phyloP scores from a whole-genome alignment of 1,140 invertebrate genomes.

The Xylocopa sonorina region DNA sequence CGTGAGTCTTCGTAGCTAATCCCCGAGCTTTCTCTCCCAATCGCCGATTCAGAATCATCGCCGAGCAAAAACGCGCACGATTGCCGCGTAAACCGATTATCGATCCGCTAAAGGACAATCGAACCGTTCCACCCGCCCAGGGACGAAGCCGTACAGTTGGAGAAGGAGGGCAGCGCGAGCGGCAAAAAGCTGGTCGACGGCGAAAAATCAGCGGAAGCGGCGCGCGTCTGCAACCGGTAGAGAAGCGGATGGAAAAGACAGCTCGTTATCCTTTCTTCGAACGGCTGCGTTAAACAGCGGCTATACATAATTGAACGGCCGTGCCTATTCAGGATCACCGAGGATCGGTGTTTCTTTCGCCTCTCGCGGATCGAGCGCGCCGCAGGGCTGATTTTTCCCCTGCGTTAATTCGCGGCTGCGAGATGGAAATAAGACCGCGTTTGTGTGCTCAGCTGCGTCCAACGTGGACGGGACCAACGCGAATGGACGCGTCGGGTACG shows the following conservation, averaged over 20 bases:
- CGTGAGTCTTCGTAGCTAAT: background rate
- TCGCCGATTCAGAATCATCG: background rate
- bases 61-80: background rate
- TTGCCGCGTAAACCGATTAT: constrained; percentile 33
- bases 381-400: background rate
- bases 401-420: background rate
- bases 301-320: constrained; percentile 64
- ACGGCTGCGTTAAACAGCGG: constrained; percentile 54
- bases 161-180: background rate
- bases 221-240: constrained; percentile 34
- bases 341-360: constrained; percentile 35
- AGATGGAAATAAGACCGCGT: constrained; percentile 23
- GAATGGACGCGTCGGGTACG: constrained; percentile 27
- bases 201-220: constrained; percentile 53
- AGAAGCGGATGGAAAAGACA: constrained; percentile 44
- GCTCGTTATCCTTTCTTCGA: constrained; percentile 63
- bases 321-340: constrained; percentile 52
- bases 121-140: constrained; percentile 24
- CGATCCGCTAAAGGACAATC: constrained; percentile 28
- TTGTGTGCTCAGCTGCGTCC: background rate
- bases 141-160: background rate
- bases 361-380: background rate
- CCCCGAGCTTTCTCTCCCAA: background rate
- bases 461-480: background rate
- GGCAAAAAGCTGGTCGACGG: constrained; percentile 25